Evolutionary conservation across 1,140 invertebrate genomes (phyloP), one percentile per base, ranked within the genome.

Genomic region (Pygmarrhopalites habei): DNA sequence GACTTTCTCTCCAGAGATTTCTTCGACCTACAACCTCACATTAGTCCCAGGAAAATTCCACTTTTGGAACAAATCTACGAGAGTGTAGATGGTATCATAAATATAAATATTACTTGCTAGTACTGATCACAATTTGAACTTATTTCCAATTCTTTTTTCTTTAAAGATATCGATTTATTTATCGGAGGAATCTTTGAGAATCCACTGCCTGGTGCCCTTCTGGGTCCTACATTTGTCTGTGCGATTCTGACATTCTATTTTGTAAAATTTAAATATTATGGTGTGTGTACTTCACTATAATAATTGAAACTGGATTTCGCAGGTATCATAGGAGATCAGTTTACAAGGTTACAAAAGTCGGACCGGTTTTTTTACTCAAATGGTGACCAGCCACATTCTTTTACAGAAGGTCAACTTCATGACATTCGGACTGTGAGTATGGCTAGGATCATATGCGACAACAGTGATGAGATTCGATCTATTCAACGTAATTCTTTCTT

Each of bases 211-310:
- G 81, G 77, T 2, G 80, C 78, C 2, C 61, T 82, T 2, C 73
- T 82, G 25, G 84, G 84, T 1, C 82, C 82, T 15, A 84, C 82
- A 10, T 83, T 83, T 68, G 74, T 77, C 17, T 84, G 82, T 68
- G n/a, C n/a, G n/a, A n/a, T n/a, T n/a, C n/a, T n/a, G n/a, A n/a
- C n/a, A n/a, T n/a, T n/a, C n/a, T n/a, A n/a, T n/a, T n/a, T n/a
- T n/a, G n/a, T n/a, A n/a, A n/a, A n/a, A n/a, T n/a, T n/a, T n/a
- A n/a, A n/a, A n/a, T n/a, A n/a, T n/a, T n/a, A n/a, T n/a, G n/a
- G n/a, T n/a, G n/a, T n/a, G n/a, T n/a, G n/a, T n/a, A n/a, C n/a
- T n/a, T n/a, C n/a, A n/a, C n/a, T n/a, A n/a, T n/a, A n/a, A n/a
- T n/a, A n/a, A n/a, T n/a, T n/a, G n/a, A n/a, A n/a, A n/a, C n/a